Conservation (phyloP, 2,888 invertebrate species). For the Drosophila mayaguana region DNA sequence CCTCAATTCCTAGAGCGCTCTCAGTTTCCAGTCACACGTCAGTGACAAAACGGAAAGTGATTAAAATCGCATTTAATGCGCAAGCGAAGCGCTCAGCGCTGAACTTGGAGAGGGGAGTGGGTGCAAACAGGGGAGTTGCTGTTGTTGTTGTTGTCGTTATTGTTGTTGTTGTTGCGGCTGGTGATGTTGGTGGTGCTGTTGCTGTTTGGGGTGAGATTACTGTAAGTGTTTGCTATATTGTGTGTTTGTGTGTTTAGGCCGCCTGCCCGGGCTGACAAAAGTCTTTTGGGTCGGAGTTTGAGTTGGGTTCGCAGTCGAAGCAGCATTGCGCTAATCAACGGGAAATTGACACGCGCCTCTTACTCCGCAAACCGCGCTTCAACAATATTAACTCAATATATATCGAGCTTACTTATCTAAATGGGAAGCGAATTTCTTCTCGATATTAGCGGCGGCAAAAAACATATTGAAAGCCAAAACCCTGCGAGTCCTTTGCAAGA, state of each 20-base stretch:
- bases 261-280: constrained; percentile 11
- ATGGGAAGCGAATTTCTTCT: constrained; percentile 25
- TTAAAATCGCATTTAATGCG: constrained; percentile 82
- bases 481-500: neutral
- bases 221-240: constrained; percentile 49
- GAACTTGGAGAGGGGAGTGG: constrained; percentile 1
- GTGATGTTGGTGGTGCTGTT: constrained; percentile 16
- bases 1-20: constrained; percentile 2
- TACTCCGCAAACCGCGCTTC: neutral
- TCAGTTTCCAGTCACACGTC: constrained; percentile 45
- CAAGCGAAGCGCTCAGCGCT: constrained; percentile 48
- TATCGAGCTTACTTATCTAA: constrained; percentile 37
- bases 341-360: constrained; percentile 59
- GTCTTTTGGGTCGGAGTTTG: constrained; percentile 8
- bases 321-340: constrained; percentile 67
- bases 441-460: constrained; percentile 14
- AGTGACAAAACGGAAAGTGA: constrained; percentile 77
- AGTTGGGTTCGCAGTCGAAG: constrained; percentile 31
- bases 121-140: constrained; percentile 19
- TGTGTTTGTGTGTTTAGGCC: constrained; percentile 56
- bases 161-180: constrained; percentile 28
- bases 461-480: constrained; percentile 23
- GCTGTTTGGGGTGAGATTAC: constrained; percentile 32
- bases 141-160: constrained; percentile 17
- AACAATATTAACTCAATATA: constrained; percentile 15